Evolutionary conservation across 2,113 vertebrate genomes (phyloP).

Genomic region (Cheirogaleus medius): DNA sequence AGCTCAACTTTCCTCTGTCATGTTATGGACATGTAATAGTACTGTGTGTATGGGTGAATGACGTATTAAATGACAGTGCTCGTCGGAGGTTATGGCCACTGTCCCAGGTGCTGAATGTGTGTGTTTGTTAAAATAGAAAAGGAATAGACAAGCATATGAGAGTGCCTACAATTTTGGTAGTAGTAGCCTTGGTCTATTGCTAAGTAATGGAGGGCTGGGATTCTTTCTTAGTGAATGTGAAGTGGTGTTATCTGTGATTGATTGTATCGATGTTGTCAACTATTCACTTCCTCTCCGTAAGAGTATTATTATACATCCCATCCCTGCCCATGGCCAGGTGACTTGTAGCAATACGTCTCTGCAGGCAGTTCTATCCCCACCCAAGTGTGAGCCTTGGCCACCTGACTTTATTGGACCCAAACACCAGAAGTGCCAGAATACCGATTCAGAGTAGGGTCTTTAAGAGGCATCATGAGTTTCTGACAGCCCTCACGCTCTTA

Average conservation of each 20-base stretch:
- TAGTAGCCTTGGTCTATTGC: not conserved
- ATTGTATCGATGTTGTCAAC: not conserved
- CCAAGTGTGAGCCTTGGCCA: not conserved
- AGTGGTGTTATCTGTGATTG: not conserved
- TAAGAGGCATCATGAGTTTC: not conserved
- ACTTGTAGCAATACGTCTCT: not conserved
- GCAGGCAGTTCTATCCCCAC: too few relatives aligned
- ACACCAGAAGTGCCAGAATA: too few relatives aligned
- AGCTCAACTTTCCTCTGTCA: not conserved
- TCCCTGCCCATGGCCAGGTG: accelerated
- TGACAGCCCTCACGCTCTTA: not conserved
- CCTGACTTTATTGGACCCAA: not conserved
- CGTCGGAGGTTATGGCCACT: not conserved
- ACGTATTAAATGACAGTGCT: accelerated
- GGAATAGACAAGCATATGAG: not conserved
- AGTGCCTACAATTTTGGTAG: too few relatives aligned
- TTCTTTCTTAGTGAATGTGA: not conserved
- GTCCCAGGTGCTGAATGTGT: not conserved
- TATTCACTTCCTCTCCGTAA: not conserved
- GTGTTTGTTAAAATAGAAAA: not conserved
- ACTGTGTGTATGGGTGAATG: not conserved
- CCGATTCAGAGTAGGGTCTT: not conserved
- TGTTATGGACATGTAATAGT: too few relatives aligned
- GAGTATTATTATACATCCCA: too few relatives aligned
- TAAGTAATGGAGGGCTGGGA: not conserved